Percentiles rank a stretch among this genome's conserved stretches.
These are phyloP conservation scores for Rhodeus uyekii DNA, from an alignment of 2,797 vertebrate species.

Conservation along the genomic window DNA sequence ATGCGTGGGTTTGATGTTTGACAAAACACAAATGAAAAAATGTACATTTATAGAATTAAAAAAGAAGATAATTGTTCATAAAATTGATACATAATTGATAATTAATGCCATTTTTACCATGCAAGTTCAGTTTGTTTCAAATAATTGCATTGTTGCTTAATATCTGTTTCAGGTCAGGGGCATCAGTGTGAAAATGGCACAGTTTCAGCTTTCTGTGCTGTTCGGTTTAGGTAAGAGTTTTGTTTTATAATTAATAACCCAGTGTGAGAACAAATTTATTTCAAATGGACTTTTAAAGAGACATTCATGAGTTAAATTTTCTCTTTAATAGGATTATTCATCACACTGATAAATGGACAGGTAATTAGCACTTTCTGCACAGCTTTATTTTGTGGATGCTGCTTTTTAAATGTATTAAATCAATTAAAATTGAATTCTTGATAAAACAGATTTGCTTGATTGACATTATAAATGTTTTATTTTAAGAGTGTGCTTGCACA, in stretches of 20 bases:
- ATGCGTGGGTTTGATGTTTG: neutral
- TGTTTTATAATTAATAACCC: neutral
- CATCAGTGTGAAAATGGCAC: constrained; percentile 23
- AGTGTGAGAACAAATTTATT: neutral
- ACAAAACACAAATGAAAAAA: neutral
- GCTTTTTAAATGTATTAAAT: neutral
- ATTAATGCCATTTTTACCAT: neutral
- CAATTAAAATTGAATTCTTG: neutral
- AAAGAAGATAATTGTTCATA: neutral
- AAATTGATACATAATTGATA: neutral
- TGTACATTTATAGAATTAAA: neutral
- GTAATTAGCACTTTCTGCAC: neutral
- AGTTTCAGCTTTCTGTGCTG: constrained; percentile 4
- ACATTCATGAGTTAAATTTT: neutral
- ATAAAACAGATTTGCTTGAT: neutral
- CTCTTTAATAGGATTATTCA: neutral
- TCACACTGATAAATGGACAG: constrained; percentile 4
- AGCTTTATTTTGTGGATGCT: neutral
- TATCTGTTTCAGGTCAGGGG: neutral
- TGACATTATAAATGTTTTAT: neutral
- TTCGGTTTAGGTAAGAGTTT: constrained; percentile 35
- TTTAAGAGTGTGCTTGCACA: neutral
- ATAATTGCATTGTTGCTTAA: neutral
- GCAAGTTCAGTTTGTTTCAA: neutral
- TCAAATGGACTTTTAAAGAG: neutral